A percentile compares a stretch with the other conserved stretches of the same genome.
These are phyloP conservation scores for Girardinus metallicus DNA, from an alignment of 2,797 vertebrate species.

Conservation along the genomic window DNA sequence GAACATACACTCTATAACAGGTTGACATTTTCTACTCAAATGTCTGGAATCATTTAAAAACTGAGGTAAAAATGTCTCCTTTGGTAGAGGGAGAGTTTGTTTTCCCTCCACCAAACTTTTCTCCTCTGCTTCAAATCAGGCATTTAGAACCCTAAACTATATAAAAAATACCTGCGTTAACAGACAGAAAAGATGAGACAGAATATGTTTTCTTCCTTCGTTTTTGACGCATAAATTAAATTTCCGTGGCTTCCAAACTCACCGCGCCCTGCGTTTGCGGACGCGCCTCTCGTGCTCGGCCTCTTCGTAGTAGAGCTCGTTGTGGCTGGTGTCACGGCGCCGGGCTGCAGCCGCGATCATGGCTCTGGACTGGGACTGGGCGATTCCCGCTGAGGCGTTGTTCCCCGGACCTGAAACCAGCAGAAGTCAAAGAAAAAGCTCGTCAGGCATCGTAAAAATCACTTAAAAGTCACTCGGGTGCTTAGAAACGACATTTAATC, in stretches of 20 bases:
- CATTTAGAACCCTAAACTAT: neutral
- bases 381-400: conserved; percentile 82
- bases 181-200: neutral
- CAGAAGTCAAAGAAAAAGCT: neutral
- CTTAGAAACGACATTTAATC: conserved; percentile 42
- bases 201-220: neutral
- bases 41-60: too few species aligned
- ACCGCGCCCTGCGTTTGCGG: conserved; percentile 91
- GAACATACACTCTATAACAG: neutral
- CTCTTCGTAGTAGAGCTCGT: conserved; percentile 96
- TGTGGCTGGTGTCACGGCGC: conserved; percentile 91
- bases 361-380: conserved; percentile 88
- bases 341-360: conserved; percentile 92
- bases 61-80: too few species aligned
- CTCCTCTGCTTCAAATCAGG: neutral
- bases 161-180: neutral
- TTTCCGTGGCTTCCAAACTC: conserved; percentile 7
- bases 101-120: neutral
- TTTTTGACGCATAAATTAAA: neutral
- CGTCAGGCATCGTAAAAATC: conserved; percentile 6
- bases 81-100: neutral
- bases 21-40: neutral
- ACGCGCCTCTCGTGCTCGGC: conserved; percentile 92
- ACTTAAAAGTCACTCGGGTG: neutral
- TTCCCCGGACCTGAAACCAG: conserved; percentile 82